Percentiles rank a stretch among this genome's conserved stretches.
Evolutionary conservation across 2,797 vertebrate species (phyloP).

Genomic region (Botia almorhae): DNA sequence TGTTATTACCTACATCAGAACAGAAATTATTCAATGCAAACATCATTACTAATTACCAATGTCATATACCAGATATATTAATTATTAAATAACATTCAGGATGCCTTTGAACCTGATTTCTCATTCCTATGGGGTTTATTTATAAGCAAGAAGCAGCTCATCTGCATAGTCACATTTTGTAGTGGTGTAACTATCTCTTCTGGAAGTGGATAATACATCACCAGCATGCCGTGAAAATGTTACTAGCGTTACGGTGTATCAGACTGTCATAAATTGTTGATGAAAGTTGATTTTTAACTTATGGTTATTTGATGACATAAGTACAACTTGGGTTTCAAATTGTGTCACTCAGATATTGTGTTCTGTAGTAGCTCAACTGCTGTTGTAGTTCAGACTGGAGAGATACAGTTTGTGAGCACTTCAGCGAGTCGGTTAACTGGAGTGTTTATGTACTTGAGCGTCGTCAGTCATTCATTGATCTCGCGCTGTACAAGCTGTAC

Average conservation of each 20-base stretch:
- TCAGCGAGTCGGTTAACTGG: not conserved
- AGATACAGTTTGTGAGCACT: not conserved
- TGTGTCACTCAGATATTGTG: not conserved
- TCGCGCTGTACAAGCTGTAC: not conserved
- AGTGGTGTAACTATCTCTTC: not conserved
- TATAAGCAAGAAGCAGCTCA: not conserved
- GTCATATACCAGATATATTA: conserved; percentile 3
- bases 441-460: not conserved
- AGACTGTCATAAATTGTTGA: not conserved
- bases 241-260: not conserved
- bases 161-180: not conserved
- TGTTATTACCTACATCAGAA: no score
- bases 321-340: not conserved
- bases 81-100: not conserved
- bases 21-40: not conserved
- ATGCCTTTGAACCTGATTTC: not conserved
- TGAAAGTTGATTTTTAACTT: not conserved
- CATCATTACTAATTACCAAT: conserved; percentile 13
- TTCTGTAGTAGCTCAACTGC: not conserved
- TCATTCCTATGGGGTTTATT: not conserved
- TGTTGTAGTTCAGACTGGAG: not conserved
- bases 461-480: conserved; percentile 3
- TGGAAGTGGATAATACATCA: not conserved
- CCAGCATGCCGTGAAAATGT: not conserved
- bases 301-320: not conserved